Percentiles rank a stretch among this genome's conserved stretches.
phyloP scores from a whole-genome alignment of 2,888 invertebrate species.

The Drepanosiphum platanoidis region DNA sequence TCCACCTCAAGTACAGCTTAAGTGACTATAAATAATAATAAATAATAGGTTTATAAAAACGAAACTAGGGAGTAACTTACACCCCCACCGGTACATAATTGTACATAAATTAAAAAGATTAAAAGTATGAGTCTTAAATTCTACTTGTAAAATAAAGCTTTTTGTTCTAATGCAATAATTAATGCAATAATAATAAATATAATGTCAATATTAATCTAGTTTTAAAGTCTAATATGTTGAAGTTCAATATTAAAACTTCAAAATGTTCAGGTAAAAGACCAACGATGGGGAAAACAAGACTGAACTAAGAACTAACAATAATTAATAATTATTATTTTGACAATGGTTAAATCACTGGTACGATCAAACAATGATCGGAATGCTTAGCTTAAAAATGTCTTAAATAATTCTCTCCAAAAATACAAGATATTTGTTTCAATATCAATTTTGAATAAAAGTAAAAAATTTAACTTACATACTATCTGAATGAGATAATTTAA shows the following conservation, averaged over 20 bases:
- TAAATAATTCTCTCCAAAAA: conserved; percentile 50
- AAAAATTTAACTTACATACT: background rate
- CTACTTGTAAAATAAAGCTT: background rate
- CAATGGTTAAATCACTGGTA: conserved; percentile 16
- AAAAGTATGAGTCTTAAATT: background rate
- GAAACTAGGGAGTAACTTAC: background rate
- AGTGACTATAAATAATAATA: background rate
- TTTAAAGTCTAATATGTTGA: background rate
- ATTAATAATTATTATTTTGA: no score
- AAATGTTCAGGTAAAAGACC: no score
- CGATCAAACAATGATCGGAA: background rate
- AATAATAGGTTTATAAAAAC: background rate
- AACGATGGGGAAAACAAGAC: background rate
- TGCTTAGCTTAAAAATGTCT: conserved; percentile 47
- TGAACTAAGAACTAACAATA: background rate
- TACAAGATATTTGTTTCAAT: conserved; percentile 29
- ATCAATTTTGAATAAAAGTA: background rate
- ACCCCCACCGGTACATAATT: background rate
- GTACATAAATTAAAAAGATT: background rate
- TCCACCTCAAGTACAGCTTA: no score
- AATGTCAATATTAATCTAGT: background rate
- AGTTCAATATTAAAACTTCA: background rate
- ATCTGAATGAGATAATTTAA: conserved; percentile 1
- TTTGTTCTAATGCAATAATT: background rate
- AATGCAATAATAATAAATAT: no score